Base-by-base conservation (phyloP, 2,888 invertebrate species). In the Pogonocherus hispidulus region DNA sequence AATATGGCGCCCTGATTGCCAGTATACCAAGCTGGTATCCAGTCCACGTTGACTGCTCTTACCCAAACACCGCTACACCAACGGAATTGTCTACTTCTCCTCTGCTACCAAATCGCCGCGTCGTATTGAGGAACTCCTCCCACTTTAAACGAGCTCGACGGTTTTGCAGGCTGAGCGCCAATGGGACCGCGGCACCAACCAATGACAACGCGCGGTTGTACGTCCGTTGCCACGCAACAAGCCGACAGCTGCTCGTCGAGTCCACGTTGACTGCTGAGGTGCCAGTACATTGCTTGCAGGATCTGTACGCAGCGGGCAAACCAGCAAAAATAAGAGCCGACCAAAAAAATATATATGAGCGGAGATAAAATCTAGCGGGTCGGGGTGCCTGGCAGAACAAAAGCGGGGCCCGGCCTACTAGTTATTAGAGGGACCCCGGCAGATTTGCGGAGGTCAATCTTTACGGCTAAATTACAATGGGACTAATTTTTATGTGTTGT, bases 1-100 rank as follows among this genome's bases (percentile, higher is more conserved):
- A 86, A 86, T 86, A 86, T 86, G 86, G 86, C 86, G 86, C 85
- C 85, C 85, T 86, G 86, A 86, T 86, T 86, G 86, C 86, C 86
- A 84, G 85, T 86, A 85, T 86, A 85, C 84, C 83, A 83, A 83
- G 84, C 84, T 82, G 83, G 81, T 83, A 81, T 80, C 75, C 69
- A 79, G 81, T 85, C 85, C 79, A 85, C 85, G 85, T 85, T 77
- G 85, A 84, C 82, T 78, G 14, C 62, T 49, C 55, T 68, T 37
- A 62, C 65, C 67, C 68, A 75, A 74, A 76, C 67, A 66, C 23
- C 57, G 57, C 9, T 44, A 37, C 4, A 22, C 82, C 81, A 83
- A 82, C 76, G 27, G 18, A 3, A 8, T 3, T 6, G 6, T 60
- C 19, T 9, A 23, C 54, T 51, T 8, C 51, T 8, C 37, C 22